Percentiles rank a stretch among this genome's conserved stretches.
phyloP scores from a whole-genome alignment of 2,797 vertebrate species.

The Falco concolor region DNA sequence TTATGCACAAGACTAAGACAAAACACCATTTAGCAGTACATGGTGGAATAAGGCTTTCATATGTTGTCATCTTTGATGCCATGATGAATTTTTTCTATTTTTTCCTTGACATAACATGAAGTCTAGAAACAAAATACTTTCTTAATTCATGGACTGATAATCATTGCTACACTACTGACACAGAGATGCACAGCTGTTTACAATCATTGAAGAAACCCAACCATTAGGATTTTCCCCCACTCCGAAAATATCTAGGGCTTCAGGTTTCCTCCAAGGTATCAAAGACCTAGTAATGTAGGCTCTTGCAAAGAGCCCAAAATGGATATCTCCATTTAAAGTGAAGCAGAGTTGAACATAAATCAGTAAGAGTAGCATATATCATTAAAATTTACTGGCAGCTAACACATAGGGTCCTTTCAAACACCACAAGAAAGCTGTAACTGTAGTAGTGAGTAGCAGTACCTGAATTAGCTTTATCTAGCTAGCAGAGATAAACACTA shows the following conservation, averaged over 20 bases:
- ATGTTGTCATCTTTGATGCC: background rate
- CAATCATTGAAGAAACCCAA: background rate
- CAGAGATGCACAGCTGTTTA: background rate
- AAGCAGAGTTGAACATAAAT: background rate
- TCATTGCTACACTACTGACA: background rate
- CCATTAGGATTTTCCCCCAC: background rate
- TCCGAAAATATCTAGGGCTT: background rate
- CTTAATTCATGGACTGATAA: background rate
- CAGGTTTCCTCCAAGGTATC: background rate
- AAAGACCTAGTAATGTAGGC: fast-evolving
- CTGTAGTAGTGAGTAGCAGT: background rate
- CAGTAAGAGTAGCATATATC: background rate
- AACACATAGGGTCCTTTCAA: background rate
- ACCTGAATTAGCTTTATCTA: background rate
- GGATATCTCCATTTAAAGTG: background rate
- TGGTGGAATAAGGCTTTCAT: background rate
- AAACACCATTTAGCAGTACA: background rate
- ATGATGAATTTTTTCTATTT: background rate
- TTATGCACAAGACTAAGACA: background rate
- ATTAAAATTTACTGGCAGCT: background rate
- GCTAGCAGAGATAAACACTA: background rate
- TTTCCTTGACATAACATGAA: background rate
- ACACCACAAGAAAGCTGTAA: background rate
- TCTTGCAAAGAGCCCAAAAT: background rate
- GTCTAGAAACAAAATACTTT: background rate